Evolutionary conservation across 2,888 invertebrate genomes (phyloP), one percentile per base, ranked within the genome.

Genomic region (Pherbina coryleti): DNA sequence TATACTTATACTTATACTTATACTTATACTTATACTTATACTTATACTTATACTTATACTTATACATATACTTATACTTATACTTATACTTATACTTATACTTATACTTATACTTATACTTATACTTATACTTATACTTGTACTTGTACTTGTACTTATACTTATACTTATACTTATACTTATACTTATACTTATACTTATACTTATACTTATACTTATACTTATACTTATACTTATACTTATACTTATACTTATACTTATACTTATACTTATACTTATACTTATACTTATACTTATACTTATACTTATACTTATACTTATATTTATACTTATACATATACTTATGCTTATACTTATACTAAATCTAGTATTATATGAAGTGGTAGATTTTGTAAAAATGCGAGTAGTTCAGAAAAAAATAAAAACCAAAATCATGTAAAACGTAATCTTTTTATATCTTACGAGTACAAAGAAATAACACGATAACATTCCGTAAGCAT

Each of bases 131-230:
- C 62, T 62, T 3, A 62, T 62, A 62, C 62, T 62, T 11, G 31
- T 62, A 62, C 62, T 62, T 3, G 31, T 62, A 62, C 62, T 62
- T 11, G 31, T 62, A 62, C 62, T 62, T 3, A 62, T 62, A 62
- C 62, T 62, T 31, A 55, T 55, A 55, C 55, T 55, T 7, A 55
- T 19, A 55, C 55, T 55, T 9, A 55, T 55, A 55, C 55, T 55
- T 7, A 55, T 55, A 55, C 55, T 55, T 5, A 55, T 55, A 55
- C 55, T 55, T 7, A 55, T 55, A 55, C 55, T 55, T 5, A 55
- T 55, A 55, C 55, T 55, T 7, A 55, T 55, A 55, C 55, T 55
- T 5, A 55, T 55, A 55, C 55, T 55, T 7, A 55, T 55, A 55
- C 55, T 55, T 5, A 55, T 55, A 55, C 55, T 55, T 7, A 55